Base-by-base conservation (phyloP, 1,140 invertebrate species). In the Melanaphis sacchari region DNA sequence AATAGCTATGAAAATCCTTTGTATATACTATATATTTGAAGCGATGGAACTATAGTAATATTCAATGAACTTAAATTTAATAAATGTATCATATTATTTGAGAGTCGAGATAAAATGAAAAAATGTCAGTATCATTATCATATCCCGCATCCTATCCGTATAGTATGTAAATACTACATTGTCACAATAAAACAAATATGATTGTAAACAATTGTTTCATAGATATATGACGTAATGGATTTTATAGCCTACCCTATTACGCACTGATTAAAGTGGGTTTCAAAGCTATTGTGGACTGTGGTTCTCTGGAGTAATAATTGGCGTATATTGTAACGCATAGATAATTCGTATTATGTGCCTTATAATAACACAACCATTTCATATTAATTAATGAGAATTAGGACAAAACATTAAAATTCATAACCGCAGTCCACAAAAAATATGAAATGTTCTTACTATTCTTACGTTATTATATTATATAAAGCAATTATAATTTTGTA, bases 381-480 rank as follows among this genome's bases (percentile, higher is more conserved):
- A 24, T 49, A 52, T 89, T 89, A 89, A 89, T 89, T 89, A 89
- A 89, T 89, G 87, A 52, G 87, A 89, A 89, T 89, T 89, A 89
- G 87, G 87, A 52, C 87, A n/a, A 52, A 52, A 89, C 87, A 52
- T 89, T 89, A 49, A 89, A 52, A 89, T 89, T 89, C 87, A 89
- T 52, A 89, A 89, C 87, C 46, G 22, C 87, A 22, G 9, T 36
- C 46, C 46, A 22, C 46, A n/a, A 22, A 8, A 52, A 89, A 89
- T 49, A 36, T 89, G 43, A 89, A 49, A 52, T 89, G 31, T 22
- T 85, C 59, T 36, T 66, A 66, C 31, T 49, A 66, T 8, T 66
- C 82, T 85, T 85, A 43, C 84, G 41, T 43, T 85, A 85, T 41
- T 85, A 43, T n/a, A n/a, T 11, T 41, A n/a, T 11, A 89, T 46